Conservation (phyloP, 2,888 invertebrate genomes). For the Euplagia quadripunctaria region DNA sequence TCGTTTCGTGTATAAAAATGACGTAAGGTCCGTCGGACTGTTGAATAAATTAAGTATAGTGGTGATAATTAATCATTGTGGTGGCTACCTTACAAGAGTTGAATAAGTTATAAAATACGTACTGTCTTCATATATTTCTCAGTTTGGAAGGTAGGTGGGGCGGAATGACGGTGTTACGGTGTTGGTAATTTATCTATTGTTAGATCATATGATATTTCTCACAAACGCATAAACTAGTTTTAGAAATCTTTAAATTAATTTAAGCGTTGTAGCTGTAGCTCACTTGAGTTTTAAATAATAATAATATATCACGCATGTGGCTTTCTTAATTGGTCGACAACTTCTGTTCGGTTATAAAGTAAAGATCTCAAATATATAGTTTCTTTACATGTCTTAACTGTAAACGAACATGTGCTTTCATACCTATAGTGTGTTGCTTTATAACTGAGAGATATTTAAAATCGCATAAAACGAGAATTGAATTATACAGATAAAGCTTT, state of each 20-base stretch:
- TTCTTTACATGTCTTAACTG: not conserved
- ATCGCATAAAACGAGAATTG: not conserved
- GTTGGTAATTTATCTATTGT: constrained; percentile 6
- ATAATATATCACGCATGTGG: not conserved
- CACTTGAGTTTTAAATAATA: not conserved
- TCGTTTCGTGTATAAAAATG: constrained; percentile 62
- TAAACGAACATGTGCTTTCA: not conserved
- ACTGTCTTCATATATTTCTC: not conserved
- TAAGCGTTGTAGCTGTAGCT: not conserved
- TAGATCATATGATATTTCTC: not conserved
- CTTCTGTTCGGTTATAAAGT: not conserved
- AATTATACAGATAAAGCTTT: not conserved
- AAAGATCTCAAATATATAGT: not conserved
- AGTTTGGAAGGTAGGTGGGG: constrained; percentile 4
- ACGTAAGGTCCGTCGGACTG: constrained; percentile 44
- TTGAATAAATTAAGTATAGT: constrained; percentile 57
- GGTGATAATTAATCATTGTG: constrained; percentile 56
- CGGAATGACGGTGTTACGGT: not conserved
- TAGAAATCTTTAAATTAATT: not conserved
- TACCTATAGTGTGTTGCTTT: too few species aligned
- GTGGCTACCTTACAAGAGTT: constrained; percentile 19
- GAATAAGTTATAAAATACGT: constrained; percentile 14
- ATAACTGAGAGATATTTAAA: not conserved
- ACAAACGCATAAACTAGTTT: not conserved
- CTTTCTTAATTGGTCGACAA: not conserved